Conservation (phyloP, 2,888 invertebrate species). For the Salpingus planirostris region DNA sequence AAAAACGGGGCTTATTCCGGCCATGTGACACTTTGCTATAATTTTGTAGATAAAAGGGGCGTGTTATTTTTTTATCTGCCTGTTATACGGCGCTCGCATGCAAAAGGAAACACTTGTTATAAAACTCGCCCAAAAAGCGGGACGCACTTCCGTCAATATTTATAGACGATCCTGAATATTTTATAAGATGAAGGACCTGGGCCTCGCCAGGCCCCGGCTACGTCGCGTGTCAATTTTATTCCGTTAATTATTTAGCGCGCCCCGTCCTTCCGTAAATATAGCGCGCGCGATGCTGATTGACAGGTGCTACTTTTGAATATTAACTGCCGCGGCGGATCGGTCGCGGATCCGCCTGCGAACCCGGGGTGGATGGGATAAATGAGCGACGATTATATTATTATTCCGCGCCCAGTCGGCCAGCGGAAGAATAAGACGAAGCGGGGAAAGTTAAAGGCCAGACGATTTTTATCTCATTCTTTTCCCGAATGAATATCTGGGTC, state of each 20-base stretch:
- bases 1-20: too few relatives aligned
- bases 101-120: slow-evolving; percentile 15
- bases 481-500: slow-evolving; percentile 38
- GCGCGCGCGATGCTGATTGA: slow-evolving; percentile 12
- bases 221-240: slow-evolving; percentile 16
- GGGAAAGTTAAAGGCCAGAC: slow-evolving; percentile 32
- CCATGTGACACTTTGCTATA: too few relatives aligned
- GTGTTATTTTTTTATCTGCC: slow-evolving; percentile 13
- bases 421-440: too few relatives aligned
- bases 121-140: slow-evolving; percentile 10
- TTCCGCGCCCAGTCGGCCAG: too few relatives aligned
- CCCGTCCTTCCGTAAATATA: slow-evolving; percentile 6
- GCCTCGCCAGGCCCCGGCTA: slow-evolving; percentile 9
- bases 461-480: slow-evolving; percentile 38
- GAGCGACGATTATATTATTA: too few relatives aligned
- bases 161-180: slow-evolving; percentile 18
- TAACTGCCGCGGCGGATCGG: too few relatives aligned
- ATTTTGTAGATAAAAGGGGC: too few relatives aligned
- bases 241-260: slow-evolving; percentile 11
- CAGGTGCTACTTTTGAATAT: too few relatives aligned
- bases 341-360: too few relatives aligned
- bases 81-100: slow-evolving; percentile 11
- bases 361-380: too few relatives aligned
- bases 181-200: slow-evolving; percentile 17
- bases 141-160: slow-evolving; percentile 18